phyloP scores from a whole-genome alignment of 2,797 vertebrate genomes.

The Phataginus tetradactyla region DNA sequence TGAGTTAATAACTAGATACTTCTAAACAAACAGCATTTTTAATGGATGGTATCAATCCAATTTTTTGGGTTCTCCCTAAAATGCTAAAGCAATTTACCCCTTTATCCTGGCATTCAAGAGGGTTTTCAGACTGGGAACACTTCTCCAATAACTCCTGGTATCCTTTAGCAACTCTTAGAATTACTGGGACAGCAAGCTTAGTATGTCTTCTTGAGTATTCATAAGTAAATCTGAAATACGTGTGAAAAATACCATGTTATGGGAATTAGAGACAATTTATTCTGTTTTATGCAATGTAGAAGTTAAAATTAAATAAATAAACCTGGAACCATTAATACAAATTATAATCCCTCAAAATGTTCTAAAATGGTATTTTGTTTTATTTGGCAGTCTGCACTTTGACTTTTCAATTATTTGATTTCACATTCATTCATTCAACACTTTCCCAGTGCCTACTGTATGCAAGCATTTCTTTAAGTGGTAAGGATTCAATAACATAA shows the following conservation, averaged over 20 bases:
- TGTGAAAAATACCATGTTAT: not conserved
- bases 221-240: constrained; percentile 74
- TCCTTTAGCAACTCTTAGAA: constrained; percentile 70
- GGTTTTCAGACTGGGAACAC: constrained; percentile 71
- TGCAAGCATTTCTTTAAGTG: not conserved
- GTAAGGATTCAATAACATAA: not conserved
- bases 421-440: constrained; percentile 4
- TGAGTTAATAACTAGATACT: not conserved
- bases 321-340: not conserved
- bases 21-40: constrained; percentile 9
- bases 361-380: not conserved
- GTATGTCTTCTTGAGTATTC: constrained; percentile 71
- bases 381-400: not conserved
- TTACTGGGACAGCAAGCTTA: constrained; percentile 60
- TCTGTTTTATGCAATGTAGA: not conserved
- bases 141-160: constrained; percentile 69
- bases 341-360: not conserved
- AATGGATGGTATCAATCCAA: not conserved
- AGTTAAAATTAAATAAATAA: constrained; percentile 38
- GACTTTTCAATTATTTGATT: not conserved
- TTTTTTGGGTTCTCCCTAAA: not conserved
- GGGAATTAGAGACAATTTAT: constrained; percentile 13
- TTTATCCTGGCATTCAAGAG: constrained; percentile 73
- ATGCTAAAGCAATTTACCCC: constrained; percentile 56
- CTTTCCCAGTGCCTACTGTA: not conserved